phyloP scores from a whole-genome alignment of 2,888 invertebrate genomes.

The Nephrocerus scutellatus region DNA sequence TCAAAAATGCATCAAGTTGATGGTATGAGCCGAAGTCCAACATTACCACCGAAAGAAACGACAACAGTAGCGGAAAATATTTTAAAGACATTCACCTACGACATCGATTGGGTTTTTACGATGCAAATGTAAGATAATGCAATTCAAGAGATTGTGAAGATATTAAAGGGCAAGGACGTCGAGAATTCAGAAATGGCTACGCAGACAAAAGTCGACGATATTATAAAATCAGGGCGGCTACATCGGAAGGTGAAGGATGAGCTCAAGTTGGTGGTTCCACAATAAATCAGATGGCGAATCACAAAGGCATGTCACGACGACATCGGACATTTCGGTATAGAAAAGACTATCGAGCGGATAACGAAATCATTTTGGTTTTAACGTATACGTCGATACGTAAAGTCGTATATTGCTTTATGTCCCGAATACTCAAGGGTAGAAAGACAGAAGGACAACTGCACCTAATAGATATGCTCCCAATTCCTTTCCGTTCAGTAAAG shows the following conservation, averaged over 20 bases:
- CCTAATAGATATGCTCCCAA: constrained; percentile 2
- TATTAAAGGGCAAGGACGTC: neutral
- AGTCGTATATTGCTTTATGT: constrained; percentile 13
- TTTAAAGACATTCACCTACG: neutral
- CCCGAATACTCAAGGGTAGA: constrained; percentile 7
- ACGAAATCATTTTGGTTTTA: constrained; percentile 18
- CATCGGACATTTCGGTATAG: constrained; percentile 5
- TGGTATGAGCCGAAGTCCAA: constrained; percentile 21
- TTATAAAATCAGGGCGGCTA: neutral
- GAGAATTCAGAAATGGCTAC: neutral
- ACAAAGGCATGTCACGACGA: constrained; percentile 7
- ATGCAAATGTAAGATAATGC: neutral
- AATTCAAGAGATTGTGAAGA: neutral
- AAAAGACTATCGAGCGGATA: constrained; percentile 2
- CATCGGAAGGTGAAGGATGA: neutral
- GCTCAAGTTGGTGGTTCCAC: constrained; percentile 1
- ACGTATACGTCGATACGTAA: constrained; percentile 17
- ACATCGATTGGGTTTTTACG: neutral
- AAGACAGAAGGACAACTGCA: constrained; percentile 8
- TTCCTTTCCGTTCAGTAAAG: constrained; percentile 3
- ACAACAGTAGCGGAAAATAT: neutral
- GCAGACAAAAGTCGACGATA: neutral
- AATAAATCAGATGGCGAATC: constrained; percentile 5
- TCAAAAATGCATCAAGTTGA: constrained; percentile 33
- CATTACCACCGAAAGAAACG: neutral